Base-by-base conservation (phyloP, 2,113 vertebrate species). In the Catagonus wagneri region DNA sequence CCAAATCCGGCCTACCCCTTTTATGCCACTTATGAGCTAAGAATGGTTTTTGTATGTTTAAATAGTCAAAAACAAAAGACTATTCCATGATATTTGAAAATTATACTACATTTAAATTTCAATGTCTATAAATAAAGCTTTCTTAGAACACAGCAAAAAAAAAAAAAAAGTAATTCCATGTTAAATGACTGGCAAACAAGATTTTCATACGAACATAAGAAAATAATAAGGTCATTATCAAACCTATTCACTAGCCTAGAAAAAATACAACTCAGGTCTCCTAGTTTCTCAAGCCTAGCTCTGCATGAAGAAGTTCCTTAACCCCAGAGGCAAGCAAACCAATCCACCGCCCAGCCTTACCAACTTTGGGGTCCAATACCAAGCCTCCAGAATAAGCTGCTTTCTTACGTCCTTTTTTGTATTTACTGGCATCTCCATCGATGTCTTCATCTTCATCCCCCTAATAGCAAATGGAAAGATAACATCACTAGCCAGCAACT, bases 311-410 rank as follows among this genome's bases (percentile, higher is more conserved):
- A 94, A 93, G 85, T 86, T 84, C 50, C 39, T 86, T 68, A 32
- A 52, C 16, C 72, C 25, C 50, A 90, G 12, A 19, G 25, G 3
- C n/a, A 94, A 96, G 3, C n/a, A 95, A 96, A 91, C 4, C 44
- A 89, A 83, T 61, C 17, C 1, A 2, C 29, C 93, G 72, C 27
- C 0, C 86, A 63, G 75, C 94, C 99, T 98, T 97, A 99, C 99
- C 99, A n/a, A 99, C 99, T 99, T 99, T 99, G 80, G 99, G 99
- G 94, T 99, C 99, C 98, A 99, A 98, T 93, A 99, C 99, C 98
- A 99, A 98, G 93, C 99, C 99, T 96, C 99, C 99, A 98, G 99
- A 98, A 98, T 99, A 99, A 2, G 99, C 99, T 65, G 99, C 99
- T 98, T 99, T 99, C 98, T 99, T 99, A 96, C 98, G 99, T 84